Evolutionary conservation across 2,113 vertebrate genomes (phyloP).

Genomic region (Nansenia antarctica): DNA sequence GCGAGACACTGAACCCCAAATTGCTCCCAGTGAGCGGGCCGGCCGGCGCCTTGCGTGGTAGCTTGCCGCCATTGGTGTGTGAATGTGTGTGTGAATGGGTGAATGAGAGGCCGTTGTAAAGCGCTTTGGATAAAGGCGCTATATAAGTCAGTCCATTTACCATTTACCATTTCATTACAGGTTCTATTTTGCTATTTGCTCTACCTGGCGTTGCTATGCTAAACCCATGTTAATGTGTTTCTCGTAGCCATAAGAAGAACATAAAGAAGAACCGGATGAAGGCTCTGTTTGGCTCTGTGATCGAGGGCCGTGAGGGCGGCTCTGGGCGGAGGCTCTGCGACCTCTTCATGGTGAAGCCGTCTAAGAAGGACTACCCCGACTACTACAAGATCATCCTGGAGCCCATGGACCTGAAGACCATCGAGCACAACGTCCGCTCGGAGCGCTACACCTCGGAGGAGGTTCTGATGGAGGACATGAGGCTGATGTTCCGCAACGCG

Average conservation of each 20-base stretch:
- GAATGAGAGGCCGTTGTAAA: too few relatives aligned
- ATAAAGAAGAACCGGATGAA: constrained; percentile 94
- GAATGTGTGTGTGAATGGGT: too few relatives aligned
- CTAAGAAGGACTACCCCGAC: constrained; percentile 98
- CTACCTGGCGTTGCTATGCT: too few relatives aligned
- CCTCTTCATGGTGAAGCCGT: constrained; percentile 96
- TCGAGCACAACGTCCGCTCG: constrained; percentile 90
- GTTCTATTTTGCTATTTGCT: too few relatives aligned
- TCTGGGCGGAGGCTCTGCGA: constrained; percentile 91
- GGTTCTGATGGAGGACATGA: constrained; percentile 92
- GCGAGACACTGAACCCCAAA: too few relatives aligned
- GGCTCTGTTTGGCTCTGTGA: constrained; percentile 86
- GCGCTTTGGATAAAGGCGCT: too few relatives aligned
- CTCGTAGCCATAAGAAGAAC: constrained; percentile 96
- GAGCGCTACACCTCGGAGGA: constrained; percentile 91
- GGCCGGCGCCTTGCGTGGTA: too few relatives aligned
- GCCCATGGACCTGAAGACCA: constrained; percentile 96
- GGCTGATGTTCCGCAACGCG: constrained; percentile 96
- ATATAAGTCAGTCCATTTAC: too few relatives aligned
- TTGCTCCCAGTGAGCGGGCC: too few relatives aligned
- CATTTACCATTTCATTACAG: too few relatives aligned
- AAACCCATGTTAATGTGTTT: too few relatives aligned
- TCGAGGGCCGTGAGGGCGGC: constrained; percentile 85
- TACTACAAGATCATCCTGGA: constrained; percentile 98
- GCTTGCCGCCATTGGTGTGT: too few relatives aligned